These are phyloP conservation scores for Gnathochromis pfefferi DNA, from an alignment of 2,113 vertebrate species.

Conservation along the genomic window DNA sequence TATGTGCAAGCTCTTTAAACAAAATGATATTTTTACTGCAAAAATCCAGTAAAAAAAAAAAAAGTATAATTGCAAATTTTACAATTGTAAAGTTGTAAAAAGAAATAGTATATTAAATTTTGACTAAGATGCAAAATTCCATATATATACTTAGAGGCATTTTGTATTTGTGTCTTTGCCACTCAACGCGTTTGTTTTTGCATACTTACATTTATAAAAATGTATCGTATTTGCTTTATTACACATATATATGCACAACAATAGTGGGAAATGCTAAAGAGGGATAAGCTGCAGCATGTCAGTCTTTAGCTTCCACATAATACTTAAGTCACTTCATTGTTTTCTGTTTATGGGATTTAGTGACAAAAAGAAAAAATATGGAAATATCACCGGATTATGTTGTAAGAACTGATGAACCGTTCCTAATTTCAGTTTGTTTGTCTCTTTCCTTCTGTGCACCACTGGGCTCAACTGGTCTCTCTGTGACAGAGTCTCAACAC, in stretches of 20 bases:
- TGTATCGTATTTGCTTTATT: not conserved
- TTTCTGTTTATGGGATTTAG: not conserved
- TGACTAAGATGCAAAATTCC: not conserved
- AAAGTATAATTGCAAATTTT: accelerated
- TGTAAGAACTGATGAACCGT: not conserved
- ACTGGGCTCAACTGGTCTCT: not conserved
- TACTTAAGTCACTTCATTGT: not conserved
- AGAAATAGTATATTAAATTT: not conserved
- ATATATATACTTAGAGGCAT: not conserved
- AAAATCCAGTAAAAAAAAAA: not conserved
- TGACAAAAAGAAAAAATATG: not conserved
- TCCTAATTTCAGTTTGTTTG: not conserved
- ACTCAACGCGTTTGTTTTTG: not conserved
- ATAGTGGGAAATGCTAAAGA: not conserved
- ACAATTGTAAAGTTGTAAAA: not conserved
- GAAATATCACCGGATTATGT: not conserved
- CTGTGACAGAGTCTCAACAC: not conserved
- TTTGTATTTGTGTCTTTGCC: not conserved
- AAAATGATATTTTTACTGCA: not conserved
- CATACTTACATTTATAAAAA: not conserved
- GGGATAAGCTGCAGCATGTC: not conserved
- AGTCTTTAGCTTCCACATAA: not conserved
- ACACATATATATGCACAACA: not conserved
- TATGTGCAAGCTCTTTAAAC: not conserved
- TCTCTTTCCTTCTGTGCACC: not conserved